Base-by-base conservation (phyloP, 1,140 invertebrate genomes). In the Eciton burchellii region DNA sequence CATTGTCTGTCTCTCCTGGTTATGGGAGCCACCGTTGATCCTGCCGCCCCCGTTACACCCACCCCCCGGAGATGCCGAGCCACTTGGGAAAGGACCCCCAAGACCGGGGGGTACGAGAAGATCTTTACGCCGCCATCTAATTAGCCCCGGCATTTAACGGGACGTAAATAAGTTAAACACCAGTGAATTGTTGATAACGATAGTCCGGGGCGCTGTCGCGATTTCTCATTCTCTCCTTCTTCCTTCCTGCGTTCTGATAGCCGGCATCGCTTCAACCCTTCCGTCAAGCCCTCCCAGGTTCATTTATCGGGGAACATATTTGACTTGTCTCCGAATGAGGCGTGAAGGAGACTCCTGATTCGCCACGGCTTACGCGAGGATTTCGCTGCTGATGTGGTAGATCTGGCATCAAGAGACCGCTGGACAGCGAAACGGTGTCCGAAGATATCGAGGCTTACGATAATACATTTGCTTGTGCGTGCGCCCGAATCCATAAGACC, bases 1-100 rank as follows among this genome's bases (percentile, higher is more conserved):
- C 85, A 93, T 94, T 94, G 93, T 93, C 92, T 92, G 90, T 89
- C 90, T 83, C 74, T 83, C 74, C 82, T 90, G 87, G 86, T 90
- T 90, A 90, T 89, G 86, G 88, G 79, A 84, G 82, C 84, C 62
- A 81, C 63, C 74, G 71, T 82, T 54, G 86, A 81, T 77, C 81
- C 83, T 77, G 35, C 35, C 35, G 35, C 82, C 81, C 45, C 57
- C 66, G 77, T 88, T 89, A 84, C 84, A 87, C 70, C n/a, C n/a
- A n/a, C n/a, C n/a, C 87, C 68, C 83, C 81, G 26, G 63, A 87
- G 84, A 84, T 29, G 29, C 45, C n/a, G 76, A 81, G 54, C 63
- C 77, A 73, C 71, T 87, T 72, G 66, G 74, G 81, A 84, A 62
- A 82, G 77, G 81, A 66, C 84, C 79, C 85, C n/a, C n/a, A n/a